Evolutionary conservation across 2,888 invertebrate species (phyloP).

Genomic region (Sarcophaga carnaria): DNA sequence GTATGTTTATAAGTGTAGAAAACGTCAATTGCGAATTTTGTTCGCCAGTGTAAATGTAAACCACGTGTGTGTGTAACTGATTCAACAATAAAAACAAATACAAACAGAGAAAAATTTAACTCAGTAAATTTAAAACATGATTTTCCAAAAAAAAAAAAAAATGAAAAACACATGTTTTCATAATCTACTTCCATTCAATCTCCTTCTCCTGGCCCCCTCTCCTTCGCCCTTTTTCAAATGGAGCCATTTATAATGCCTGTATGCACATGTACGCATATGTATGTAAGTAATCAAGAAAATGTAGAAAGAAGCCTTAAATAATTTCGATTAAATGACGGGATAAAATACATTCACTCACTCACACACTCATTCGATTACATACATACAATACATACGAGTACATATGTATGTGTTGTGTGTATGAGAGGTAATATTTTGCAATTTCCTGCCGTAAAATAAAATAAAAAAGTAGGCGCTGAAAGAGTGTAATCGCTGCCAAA

Average conservation of each 20-base stretch:
- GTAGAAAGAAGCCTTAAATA: background rate
- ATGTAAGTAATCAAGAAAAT: background rate
- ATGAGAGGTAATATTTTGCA: too few species aligned
- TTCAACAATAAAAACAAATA: background rate
- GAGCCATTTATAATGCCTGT: background rate
- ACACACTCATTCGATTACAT: too few species aligned
- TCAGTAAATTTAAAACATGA: background rate
- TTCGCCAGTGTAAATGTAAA: too few species aligned
- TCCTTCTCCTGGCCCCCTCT: background rate
- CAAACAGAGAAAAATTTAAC: background rate
- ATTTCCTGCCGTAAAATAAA: too few species aligned
- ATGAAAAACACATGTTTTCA: constrained; percentile 34
- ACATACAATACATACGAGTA: too few species aligned
- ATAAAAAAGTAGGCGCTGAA: too few species aligned
- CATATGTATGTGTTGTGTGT: too few species aligned
- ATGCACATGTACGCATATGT: too few species aligned
- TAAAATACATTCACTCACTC: background rate
- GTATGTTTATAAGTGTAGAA: too few species aligned
- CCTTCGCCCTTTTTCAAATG: background rate
- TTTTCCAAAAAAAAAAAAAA: background rate
- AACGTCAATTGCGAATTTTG: too few species aligned
- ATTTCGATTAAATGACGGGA: background rate
- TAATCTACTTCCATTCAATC: background rate
- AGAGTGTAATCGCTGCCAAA: too few species aligned
- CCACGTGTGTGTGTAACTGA: background rate